Evolutionary conservation across 2,113 vertebrate species (phyloP), one percentile per base, ranked within the genome.

Genomic region (Brachypodius melanocephalos): DNA sequence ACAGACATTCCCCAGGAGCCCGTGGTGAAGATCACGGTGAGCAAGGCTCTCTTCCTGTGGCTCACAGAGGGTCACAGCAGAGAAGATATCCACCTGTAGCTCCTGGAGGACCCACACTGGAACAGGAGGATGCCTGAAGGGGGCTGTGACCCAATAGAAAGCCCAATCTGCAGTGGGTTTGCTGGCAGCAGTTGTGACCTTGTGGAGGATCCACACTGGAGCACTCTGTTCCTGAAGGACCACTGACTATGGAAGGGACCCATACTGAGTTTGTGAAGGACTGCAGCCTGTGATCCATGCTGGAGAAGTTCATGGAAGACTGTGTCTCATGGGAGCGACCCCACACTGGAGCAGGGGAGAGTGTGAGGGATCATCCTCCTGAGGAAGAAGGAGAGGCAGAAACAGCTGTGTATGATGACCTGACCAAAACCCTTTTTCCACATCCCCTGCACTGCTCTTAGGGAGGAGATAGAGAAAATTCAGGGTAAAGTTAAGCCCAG

Each of bases 101-200:
- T 21, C 21, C 32, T 28, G 55, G 42, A 72, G 26, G 14, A 26
- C 5, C 17, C 58, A 32, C 5, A 2, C 12, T 14, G 5, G 25
- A 79, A 29, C 9, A 31, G 57, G 17, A 34, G 9, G 13, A 17
- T 26, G 48, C 17, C 17, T 63, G 48, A 55, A 55, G 42, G 9
- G 5, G 20, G 14, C 31, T 62, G 29, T 26, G 57, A 71, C 34
- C 25, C 34, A 14, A 9, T 26, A 57, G n/a, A 38, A 40, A 85
- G 6, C 29, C 59, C 49, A 48, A 0, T 0, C 22, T 42, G 24
- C 20, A 72, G 34, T 0, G 0, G 7, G 25, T 42, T 63, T 71
- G 20, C 25, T 57, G 42, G 20, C 9, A 57, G 26, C 25, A 21
- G 25, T 28, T 49, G 36, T 65, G 43, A 65, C 17, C 2, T 9